Base-by-base conservation (phyloP, 2,797 vertebrate species). In the Eidolon dupreanum region DNA sequence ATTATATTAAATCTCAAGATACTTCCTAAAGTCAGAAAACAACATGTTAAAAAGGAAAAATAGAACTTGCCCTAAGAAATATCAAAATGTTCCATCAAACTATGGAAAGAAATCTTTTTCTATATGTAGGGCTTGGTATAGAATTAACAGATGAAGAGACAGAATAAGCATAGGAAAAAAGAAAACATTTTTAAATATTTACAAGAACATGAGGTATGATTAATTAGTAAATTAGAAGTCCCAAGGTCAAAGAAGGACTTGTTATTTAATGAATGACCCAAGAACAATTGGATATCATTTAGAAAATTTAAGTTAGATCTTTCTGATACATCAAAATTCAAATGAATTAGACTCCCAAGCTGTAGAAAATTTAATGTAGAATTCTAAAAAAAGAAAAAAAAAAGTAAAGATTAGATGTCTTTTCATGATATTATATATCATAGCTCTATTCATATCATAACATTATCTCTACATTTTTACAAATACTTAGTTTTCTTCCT, bases 371-470 rank as follows among this genome's bases (percentile, higher is more conserved):
- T 70, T 86, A 71, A 90, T 65, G 51, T 75, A 88, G 49, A 75
- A 66, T 10, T 41, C 43, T 75, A 68, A 70, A 36, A 65, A 88
- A 24, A 41, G 73, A 19, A 36, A 70, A 31, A 92, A 51, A 82
- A 63, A 55, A 63, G 46, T 79, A 55, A 26, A 59, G 49, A 73
- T 81, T 33, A 90, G 15, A 55, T 93, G 2, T 65, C 43, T 90
- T 86, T 53, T 13, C 41, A 59, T 75, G n/a, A 53, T 61, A 41
- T 57, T 68, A 55, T 82, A 31, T 61, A 41, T 73, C 46, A 63
- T 51, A 6, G 24, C n/a, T 84, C 70, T 92, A 92, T 68, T 87
- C 49, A 75, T 92, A 91, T 87, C 57, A 68, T 92, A 91, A 57
- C 20, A 9, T 77, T 74, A 68, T 92, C 74, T 92, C 36, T 9